Percentiles rank a stretch among this genome's conserved stretches.
phyloP scores from a whole-genome alignment of 1,140 invertebrate genomes.

The Hylaeus volcanicus region DNA sequence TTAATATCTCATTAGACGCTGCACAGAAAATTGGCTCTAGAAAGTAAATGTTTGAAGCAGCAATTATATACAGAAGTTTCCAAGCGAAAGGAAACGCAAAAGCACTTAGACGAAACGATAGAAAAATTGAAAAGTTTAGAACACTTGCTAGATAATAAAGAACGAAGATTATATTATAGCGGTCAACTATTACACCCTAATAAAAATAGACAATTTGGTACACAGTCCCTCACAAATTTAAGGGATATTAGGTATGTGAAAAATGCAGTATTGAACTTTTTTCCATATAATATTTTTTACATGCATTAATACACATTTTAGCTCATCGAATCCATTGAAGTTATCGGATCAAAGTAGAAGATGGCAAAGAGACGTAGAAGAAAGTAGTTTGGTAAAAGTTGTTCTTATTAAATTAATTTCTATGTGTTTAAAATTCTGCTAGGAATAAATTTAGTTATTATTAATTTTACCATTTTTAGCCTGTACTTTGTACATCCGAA shows the following conservation, averaged over 20 bases:
- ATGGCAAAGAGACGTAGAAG: conserved; percentile 47
- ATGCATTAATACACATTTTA: conserved; percentile 22
- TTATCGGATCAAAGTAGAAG: conserved; percentile 43
- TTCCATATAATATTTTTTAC: conserved; percentile 4
- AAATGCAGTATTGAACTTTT: conserved; percentile 4
- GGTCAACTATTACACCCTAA: conserved; percentile 68
- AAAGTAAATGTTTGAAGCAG: conserved; percentile 87
- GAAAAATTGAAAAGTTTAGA: conserved; percentile 83
- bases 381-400: conserved; percentile 62
- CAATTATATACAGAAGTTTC: conserved; percentile 85
- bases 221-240: conserved; percentile 74
- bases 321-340: conserved; percentile 50
- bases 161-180: conserved; percentile 72
- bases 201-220: conserved; percentile 66
- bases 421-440: conserved; percentile 8
- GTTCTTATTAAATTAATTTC: conserved; percentile 13
- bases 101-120: conserved; percentile 84
- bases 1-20: conserved; percentile 76
- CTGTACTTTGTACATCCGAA: conserved; percentile 47
- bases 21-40: conserved; percentile 85
- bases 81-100: conserved; percentile 86
- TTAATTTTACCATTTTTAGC: conserved; percentile 44
- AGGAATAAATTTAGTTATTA: neutral
- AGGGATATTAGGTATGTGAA: conserved; percentile 72
- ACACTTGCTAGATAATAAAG: conserved; percentile 74